Evolutionary conservation across 2,113 vertebrate genomes (phyloP).

Genomic region (Hemiscyllium ocellatum): DNA sequence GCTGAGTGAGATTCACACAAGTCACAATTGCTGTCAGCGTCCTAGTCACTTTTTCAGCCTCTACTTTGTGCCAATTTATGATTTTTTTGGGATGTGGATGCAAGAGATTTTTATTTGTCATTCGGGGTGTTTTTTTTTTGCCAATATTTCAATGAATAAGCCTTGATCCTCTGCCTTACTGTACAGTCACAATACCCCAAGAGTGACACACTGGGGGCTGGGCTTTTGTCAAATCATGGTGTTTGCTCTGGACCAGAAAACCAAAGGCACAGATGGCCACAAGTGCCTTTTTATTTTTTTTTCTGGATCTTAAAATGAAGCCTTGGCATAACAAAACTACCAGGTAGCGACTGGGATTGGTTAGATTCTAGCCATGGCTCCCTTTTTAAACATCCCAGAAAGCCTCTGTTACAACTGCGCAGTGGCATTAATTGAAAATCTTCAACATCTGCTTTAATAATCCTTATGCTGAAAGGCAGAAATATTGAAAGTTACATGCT

Average conservation of each 20-base stretch:
- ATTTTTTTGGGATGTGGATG: neutral
- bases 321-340: neutral
- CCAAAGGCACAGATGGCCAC: conserved; percentile 58
- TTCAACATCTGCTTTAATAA: neutral
- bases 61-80: conserved; percentile 28
- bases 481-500: conserved; percentile 12
- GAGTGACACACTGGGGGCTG: neutral
- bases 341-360: neutral
- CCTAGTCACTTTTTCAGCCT: neutral
- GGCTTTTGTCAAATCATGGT: neutral
- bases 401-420: neutral
- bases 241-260: conserved; percentile 44
- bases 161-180: conserved; percentile 49
- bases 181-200: conserved; percentile 43
- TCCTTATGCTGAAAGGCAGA: neutral
- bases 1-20: neutral
- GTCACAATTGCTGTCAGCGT: neutral
- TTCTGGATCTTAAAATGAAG: neutral
- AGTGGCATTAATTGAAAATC: neutral
- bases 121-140: conserved; percentile 36
- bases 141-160: conserved; percentile 39
- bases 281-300: conserved; percentile 73
- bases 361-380: neutral
- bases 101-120: conserved; percentile 42
- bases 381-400: neutral